phyloP scores from a whole-genome alignment of 2,888 invertebrate genomes.

The Caenorhabditis doughertyi region DNA sequence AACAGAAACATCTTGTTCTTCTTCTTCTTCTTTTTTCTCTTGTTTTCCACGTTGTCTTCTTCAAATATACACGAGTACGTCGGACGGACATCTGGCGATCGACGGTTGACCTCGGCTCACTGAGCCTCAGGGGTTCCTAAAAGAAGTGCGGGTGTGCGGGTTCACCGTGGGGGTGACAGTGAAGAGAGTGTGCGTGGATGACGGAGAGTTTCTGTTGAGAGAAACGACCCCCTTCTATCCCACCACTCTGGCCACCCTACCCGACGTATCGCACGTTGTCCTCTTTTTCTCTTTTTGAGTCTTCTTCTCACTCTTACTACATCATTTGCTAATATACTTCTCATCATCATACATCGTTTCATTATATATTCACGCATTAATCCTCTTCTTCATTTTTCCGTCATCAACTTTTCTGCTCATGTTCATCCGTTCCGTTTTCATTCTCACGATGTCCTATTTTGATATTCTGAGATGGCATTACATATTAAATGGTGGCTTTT shows the following conservation, averaged over 20 bases:
- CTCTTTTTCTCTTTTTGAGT: conserved; percentile 29
- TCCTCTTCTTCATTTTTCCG: background rate
- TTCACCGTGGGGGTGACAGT: conserved; percentile 22
- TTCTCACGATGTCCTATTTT: conserved; percentile 11
- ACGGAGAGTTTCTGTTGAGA: conserved; percentile 10
- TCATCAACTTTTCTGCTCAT: conserved; percentile 21
- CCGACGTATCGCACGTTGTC: conserved; percentile 41
- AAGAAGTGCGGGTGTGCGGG: conserved; percentile 57
- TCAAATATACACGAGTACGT: background rate
- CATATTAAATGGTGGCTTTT: background rate
- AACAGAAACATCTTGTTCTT: conserved; percentile 11
- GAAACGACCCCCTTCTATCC: conserved; percentile 9
- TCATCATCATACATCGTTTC: conserved; percentile 51
- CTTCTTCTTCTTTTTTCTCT: conserved; percentile 1
- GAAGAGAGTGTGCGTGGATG: conserved; percentile 18
- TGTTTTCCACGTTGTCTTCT: conserved; percentile 2
- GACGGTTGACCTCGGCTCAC: conserved; percentile 46
- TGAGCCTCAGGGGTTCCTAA: conserved; percentile 41
- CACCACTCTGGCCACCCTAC: conserved; percentile 47
- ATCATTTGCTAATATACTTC: conserved; percentile 45
- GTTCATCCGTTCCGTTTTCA: conserved; percentile 6
- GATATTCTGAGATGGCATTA: too few species aligned
- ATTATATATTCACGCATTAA: conserved; percentile 35
- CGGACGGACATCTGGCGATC: conserved; percentile 51
- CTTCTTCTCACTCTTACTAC: conserved; percentile 41